Percentiles rank a stretch among this genome's conserved stretches.
phyloP scores from a whole-genome alignment of 1,140 invertebrate species.

The Drosophila elegans region DNA sequence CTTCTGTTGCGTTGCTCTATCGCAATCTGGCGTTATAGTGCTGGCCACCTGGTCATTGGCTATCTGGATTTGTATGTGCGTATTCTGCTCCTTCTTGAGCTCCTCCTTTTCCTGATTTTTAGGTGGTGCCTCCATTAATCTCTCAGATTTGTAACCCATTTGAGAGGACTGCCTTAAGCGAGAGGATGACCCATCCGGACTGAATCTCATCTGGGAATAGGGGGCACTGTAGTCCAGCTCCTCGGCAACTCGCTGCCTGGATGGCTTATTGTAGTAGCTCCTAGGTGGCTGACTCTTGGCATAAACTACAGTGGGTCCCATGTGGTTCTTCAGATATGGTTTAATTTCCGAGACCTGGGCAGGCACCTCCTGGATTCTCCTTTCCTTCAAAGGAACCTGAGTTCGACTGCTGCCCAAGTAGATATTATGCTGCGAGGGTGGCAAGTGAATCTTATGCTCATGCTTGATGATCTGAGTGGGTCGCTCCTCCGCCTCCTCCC shows the following conservation, averaged over 20 bases:
- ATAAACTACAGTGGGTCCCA: conserved; percentile 64
- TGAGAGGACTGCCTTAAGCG: conserved; percentile 39
- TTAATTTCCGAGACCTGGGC: conserved; percentile 71
- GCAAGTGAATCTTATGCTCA: conserved; percentile 78
- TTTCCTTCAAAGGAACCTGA: conserved; percentile 51
- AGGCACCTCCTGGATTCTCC: conserved; percentile 41
- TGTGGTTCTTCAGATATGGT: conserved; percentile 61
- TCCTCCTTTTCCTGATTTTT: conserved; percentile 3
- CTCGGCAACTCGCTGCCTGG: conserved; percentile 56
- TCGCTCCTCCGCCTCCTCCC: conserved; percentile 24
- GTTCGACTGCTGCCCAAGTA: conserved; percentile 57
- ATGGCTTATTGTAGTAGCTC: conserved; percentile 49
- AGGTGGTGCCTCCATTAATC: conserved; percentile 24
- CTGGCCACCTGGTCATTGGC: conserved; percentile 56
- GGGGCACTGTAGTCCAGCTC: conserved; percentile 76
- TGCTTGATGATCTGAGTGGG: conserved; percentile 76
- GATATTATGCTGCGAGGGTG: conserved; percentile 79
- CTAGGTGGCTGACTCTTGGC: conserved; percentile 46
- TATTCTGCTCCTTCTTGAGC: conserved; percentile 29
- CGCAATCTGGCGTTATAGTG: conserved; percentile 69
- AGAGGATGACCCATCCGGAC: conserved; percentile 54
- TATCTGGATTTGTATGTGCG: conserved; percentile 79
- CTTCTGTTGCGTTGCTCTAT: conserved; percentile 42
- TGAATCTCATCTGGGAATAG: conserved; percentile 75
- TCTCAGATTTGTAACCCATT: conserved; percentile 11